Conservation (phyloP, 2,797 vertebrate species). For the Anomalospiza imberbis region DNA sequence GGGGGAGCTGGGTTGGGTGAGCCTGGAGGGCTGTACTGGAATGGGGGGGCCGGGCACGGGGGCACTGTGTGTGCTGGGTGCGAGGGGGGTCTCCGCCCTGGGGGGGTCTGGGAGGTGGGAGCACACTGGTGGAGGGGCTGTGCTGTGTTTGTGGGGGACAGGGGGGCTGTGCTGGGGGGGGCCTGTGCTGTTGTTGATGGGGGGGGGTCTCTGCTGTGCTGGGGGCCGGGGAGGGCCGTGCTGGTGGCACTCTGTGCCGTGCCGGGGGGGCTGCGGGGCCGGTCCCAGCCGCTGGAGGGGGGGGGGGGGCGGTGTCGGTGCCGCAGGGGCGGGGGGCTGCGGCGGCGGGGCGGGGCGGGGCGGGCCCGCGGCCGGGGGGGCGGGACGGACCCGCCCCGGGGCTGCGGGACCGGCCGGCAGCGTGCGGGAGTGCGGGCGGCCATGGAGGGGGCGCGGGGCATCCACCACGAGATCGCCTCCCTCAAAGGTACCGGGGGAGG, state of each 20-base stretch:
- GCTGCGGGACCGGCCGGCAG: not conserved
- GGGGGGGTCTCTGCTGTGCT: no score
- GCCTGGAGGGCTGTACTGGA: no score
- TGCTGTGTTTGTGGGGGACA: no score
- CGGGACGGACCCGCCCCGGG: not conserved
- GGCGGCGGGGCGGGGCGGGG: not conserved
- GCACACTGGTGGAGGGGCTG: no score
- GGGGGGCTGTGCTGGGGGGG: no score
- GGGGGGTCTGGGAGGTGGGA: no score
- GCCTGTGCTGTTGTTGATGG: no score
- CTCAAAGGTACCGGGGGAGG: conserved; percentile 78
- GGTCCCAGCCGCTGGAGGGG: not conserved
- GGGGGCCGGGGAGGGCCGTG: no score
- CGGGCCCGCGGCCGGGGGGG: not conserved
- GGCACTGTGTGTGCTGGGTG: no score
- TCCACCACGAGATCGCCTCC: conserved; percentile 82
- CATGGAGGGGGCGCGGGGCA: conserved; percentile 78
- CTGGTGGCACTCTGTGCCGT: no score
- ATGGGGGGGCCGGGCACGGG: not conserved
- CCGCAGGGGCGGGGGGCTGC: not conserved
- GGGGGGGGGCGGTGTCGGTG: not conserved
- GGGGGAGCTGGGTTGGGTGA: no score
- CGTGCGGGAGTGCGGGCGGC: not conserved
- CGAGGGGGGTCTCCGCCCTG: not conserved
- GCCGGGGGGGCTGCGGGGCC: not conserved